Evolutionary conservation across 2,888 invertebrate genomes (phyloP), one percentile per base, ranked within the genome.

Genomic region (Scelioninae gen. 2): DNA sequence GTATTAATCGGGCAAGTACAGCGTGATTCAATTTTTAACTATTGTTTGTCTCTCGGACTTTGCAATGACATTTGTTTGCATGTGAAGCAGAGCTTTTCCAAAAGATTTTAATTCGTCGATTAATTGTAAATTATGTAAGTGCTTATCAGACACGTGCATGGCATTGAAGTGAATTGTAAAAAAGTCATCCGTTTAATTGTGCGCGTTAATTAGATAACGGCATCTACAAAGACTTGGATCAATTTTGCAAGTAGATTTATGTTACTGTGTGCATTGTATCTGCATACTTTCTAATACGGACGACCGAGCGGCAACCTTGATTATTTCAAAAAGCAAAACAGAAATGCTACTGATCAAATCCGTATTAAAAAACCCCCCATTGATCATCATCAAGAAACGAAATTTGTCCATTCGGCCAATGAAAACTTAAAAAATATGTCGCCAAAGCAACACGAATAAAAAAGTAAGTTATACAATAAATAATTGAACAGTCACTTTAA

Each of bases 71-170:
- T 45, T 25, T 45, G 10, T 45, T 11, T 45, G 3, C 4, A 25
- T 25, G 41, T 43, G 4, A 2, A 0, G 43, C 11, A 6, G 43
- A 10, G 37, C 18, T 45, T 25, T 45, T 45, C 45, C 16, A 18
- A 50, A 50, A 33, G 35, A 35, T 35, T 52, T n/a, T 9, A 28
- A 35, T 19, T 28, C 19, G 13, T 2, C 7, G 48, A 35, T 52
- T 52, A 52, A n/a, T 52, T 52, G 33, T n/a, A 18, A 28, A 19
- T 52, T 33, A 19, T 35, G 9, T 35, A 52, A 52, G 13, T 19
- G 35, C n/a, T 52, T 48, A 52, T 52, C 52, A 52, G 35, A 22
- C 52, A 52, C 52, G 52, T 52, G 35, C 22, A 1, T 37, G 35
- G 13, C 52, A 52, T 52, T 35, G 52, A 35, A 35, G 16, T 35